Percentiles rank a stretch among this genome's conserved stretches.
Conservation (phyloP, 2,113 vertebrate genomes). For the Zonotrichia leucophrys region DNA sequence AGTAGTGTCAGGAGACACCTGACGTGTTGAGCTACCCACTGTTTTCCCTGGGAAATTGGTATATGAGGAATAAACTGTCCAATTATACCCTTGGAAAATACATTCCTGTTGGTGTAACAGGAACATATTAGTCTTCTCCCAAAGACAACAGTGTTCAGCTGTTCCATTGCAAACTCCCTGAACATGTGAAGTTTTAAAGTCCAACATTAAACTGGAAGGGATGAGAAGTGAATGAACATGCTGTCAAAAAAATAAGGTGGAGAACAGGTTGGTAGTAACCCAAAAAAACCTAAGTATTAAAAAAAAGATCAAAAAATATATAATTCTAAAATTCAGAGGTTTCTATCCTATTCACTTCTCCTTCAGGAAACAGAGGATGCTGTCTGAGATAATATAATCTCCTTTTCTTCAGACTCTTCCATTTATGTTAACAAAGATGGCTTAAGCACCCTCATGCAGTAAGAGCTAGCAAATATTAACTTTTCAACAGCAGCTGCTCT, state of each 20-base stretch:
- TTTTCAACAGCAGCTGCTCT: constrained; percentile 11
- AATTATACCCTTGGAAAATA: background rate
- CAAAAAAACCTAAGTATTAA: background rate
- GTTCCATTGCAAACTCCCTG: background rate
- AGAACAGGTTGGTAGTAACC: background rate
- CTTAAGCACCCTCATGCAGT: background rate
- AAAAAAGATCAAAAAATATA: background rate
- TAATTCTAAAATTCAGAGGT: background rate
- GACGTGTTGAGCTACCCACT: background rate
- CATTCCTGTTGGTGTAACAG: background rate
- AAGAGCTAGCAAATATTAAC: constrained; percentile 13
- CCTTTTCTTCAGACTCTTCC: background rate
- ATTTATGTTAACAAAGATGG: background rate
- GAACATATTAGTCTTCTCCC: background rate
- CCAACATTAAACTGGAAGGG: background rate
- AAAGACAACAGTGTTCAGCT: background rate
- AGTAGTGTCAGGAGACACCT: background rate
- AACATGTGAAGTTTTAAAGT: background rate
- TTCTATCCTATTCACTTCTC: background rate
- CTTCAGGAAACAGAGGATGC: background rate
- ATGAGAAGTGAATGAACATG: background rate
- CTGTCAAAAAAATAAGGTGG: background rate
- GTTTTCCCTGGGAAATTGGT: background rate
- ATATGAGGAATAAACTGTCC: background rate
- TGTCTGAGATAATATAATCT: background rate